A percentile compares a stretch with the other conserved stretches of the same genome.
Conservation (phyloP, 1,140 invertebrate genomes). For the Brachionus calyciflorus region DNA sequence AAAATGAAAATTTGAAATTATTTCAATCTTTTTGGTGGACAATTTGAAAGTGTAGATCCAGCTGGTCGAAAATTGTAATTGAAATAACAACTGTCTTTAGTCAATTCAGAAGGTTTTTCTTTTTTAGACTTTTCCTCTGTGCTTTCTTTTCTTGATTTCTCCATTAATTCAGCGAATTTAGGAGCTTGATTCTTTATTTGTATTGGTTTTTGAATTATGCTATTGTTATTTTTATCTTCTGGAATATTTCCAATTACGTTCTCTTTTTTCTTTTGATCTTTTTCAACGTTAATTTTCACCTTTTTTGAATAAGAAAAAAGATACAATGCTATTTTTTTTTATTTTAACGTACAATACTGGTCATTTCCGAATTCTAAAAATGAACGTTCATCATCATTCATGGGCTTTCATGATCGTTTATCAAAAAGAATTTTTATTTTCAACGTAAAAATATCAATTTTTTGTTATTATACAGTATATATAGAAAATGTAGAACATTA, state of each 20-base stretch:
- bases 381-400: too few species aligned
- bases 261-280: too few species aligned
- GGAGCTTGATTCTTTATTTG: neutral
- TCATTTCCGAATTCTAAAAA: too few species aligned
- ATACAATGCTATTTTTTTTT: too few species aligned
- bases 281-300: too few species aligned
- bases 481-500: too few species aligned
- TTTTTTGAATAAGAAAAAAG: neutral
- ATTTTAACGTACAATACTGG: too few species aligned
- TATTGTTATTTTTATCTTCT: neutral
- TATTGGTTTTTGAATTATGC: neutral
- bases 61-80: conserved; percentile 7
- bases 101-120: neutral
- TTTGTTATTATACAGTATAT: too few species aligned
- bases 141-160: neutral
- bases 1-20: neutral
- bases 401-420: too few species aligned
- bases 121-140: neutral
- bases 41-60: neutral
- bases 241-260: too few species aligned
- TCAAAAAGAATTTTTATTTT: too few species aligned
- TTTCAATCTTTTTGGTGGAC: neutral
- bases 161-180: neutral
- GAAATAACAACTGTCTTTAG: neutral
- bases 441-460: too few species aligned